Base-by-base conservation (phyloP, 2,113 vertebrate species). In the Charadrius vociferus region DNA sequence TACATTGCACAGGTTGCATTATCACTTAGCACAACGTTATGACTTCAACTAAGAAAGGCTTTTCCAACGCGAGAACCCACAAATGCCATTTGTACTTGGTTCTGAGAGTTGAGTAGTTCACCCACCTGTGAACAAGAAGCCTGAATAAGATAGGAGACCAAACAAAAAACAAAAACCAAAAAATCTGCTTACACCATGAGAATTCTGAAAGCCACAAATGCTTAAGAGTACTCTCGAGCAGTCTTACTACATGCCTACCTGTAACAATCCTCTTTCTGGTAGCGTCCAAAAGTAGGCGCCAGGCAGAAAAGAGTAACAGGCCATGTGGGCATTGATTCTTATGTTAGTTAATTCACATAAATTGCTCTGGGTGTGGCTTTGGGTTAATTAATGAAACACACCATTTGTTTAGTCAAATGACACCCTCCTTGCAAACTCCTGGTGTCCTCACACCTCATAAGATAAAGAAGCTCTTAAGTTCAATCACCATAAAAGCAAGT, bases 271-370 rank as follows among this genome's bases (percentile, higher is more conserved):
- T 24, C 23, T 30, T 52, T 12, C 65, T 65, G 1, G 8, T 6
- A 36, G 3, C 0, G 0, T n/a, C 39, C 43, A 89, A 20, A 56
- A 77, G 11, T 9, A 63, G 5, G 3, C 6, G 0, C 6, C 17
- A 75, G 12, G 19, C 24, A 68, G 15, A 81, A 45, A 1, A 67
- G 4, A 68, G 2, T 13, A 70, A 26, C 1, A 27, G 18, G 15
- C 6, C 32, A 10, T 0, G 0, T 0, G 0, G 4, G 7, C 17
- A 30, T 5, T 7, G 3, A 30, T 37, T 45, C 37, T 27, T 62
- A 20, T 1, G 0, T 12, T 8, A 50, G 9, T 17, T 41, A 59
- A 59, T 9, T 41, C 12, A 32, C 27, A 36, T 18, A n/a, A n/a
- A n/a, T n/a, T n/a, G n/a, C n/a, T n/a, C n/a, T n/a, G n/a, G n/a